These are phyloP conservation scores for Proterorhinus semilunaris DNA, from an alignment of 2,113 vertebrate genomes.

Conservation along the genomic window DNA sequence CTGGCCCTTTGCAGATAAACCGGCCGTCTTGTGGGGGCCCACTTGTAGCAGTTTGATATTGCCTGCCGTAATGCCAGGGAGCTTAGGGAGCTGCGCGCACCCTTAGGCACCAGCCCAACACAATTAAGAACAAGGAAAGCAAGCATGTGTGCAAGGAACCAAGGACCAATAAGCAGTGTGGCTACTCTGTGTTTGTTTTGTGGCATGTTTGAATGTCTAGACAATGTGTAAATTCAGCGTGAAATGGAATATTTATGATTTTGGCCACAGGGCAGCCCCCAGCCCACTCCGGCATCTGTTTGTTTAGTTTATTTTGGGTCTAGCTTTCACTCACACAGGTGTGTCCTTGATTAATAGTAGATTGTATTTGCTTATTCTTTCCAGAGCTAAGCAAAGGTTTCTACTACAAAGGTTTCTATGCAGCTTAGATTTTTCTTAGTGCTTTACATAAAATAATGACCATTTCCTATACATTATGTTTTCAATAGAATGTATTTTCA, in stretches of 20 bases:
- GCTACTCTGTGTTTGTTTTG: conserved; percentile 49
- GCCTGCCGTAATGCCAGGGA: conserved; percentile 58
- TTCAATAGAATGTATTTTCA: background rate
- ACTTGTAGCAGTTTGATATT: conserved; percentile 70
- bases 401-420: background rate
- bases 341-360: conserved; percentile 4
- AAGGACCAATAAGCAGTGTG: conserved; percentile 42
- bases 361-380: background rate
- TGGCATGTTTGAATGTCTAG: conserved; percentile 45
- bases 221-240: conserved; percentile 48
- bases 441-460: no score
- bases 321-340: conserved; percentile 4
- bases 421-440: background rate
- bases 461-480: background rate
- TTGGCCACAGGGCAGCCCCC: conserved; percentile 10
- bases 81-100: conserved; percentile 53
- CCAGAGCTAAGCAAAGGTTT: background rate
- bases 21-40: conserved; percentile 57
- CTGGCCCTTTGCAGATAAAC: conserved; percentile 80
- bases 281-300: background rate
- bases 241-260: conserved; percentile 38
- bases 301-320: conserved; percentile 9
- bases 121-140: conserved; percentile 71
- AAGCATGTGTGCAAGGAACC: conserved; percentile 50
- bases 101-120: conserved; percentile 67